Percentiles rank a stretch among this genome's conserved stretches.
Conservation (phyloP, 2,797 vertebrate species). For the Cossypha polioptera region DNA sequence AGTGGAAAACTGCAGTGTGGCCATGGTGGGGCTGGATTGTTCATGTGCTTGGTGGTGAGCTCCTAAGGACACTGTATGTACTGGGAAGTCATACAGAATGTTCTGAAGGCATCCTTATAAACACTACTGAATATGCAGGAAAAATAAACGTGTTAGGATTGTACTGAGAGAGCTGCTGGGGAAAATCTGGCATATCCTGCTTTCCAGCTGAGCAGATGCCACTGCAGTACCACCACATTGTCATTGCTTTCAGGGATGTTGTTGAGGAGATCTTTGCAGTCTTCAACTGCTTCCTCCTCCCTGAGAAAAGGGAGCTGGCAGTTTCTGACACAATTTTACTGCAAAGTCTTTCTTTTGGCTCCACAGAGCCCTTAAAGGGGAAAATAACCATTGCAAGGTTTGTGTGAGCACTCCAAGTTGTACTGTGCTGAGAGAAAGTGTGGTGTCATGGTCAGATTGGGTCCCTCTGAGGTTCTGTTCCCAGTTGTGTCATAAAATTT, state of each 20-base stretch:
- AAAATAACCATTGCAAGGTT: neutral
- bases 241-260: neutral
- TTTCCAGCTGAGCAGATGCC: neutral
- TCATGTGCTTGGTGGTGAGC: accelerated
- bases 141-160: neutral
- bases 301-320: neutral
- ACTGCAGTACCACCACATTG: neutral
- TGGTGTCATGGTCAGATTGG: neutral
- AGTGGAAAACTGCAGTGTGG: neutral
- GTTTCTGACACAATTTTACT: neutral
- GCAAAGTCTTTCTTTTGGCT: neutral
- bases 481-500: neutral
- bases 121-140: neutral
- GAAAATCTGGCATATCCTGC: neutral
- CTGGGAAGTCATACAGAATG: neutral
- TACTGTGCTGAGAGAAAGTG: neutral
- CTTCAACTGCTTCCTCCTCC: neutral
- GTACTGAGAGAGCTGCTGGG: neutral
- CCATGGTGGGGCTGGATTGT: neutral
- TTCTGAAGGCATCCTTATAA: neutral
- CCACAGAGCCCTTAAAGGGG: neutral
- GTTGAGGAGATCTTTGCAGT: neutral
- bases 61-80: neutral
- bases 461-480: neutral
- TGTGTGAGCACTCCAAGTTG: neutral